Base-by-base conservation (phyloP, 2,113 vertebrate species). In the Mirza zaza region DNA sequence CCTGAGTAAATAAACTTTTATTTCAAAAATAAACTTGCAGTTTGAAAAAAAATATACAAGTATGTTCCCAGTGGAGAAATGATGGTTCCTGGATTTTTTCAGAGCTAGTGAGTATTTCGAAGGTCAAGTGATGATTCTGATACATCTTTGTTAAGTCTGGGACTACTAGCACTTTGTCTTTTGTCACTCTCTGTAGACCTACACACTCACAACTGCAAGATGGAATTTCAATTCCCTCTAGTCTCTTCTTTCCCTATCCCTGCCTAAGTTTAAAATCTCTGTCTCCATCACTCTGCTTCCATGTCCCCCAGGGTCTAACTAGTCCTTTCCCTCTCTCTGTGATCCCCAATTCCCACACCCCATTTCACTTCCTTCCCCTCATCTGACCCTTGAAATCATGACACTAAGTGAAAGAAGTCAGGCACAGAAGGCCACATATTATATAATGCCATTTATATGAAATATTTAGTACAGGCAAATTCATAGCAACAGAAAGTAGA, bases 21-120 rank as follows among this genome's bases (percentile, higher is more conserved):
- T 83, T 89, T 95, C 17, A 82, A 83, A 96, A 95, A 57, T 83
- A 76, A 87, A 82, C 29, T 32, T 87, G 90, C 7, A 6, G 50
- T 59, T 95, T 91, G 77, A 97, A 87, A 97, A 76, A 20, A 91
- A 93, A 81, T 45, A 50, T 18, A 57, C 36, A 85, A 32, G 7
- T 57, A 48, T n/a, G 20, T 83, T 79, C 15, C 34, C 67, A 57
- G 45, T 39, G 34, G 67, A 52, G 13, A 92, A 76, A 39, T 23
- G 36, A 45, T 57, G 6, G 36, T 27, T 50, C 15, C 25, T 84
- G 67, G 55, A 82, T 67, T 61, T 32, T 36, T 61, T 13, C 50
- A 87, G 76, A 90, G 55, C 18, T 48, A 76, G 65, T 65, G 45
- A n/a, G 11, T 4, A 23, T 55, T 96, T 21, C 79, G 39, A 25